These are phyloP conservation scores for Octodon degus DNA, from an alignment of 2,113 vertebrate species.

Conservation along the genomic window DNA sequence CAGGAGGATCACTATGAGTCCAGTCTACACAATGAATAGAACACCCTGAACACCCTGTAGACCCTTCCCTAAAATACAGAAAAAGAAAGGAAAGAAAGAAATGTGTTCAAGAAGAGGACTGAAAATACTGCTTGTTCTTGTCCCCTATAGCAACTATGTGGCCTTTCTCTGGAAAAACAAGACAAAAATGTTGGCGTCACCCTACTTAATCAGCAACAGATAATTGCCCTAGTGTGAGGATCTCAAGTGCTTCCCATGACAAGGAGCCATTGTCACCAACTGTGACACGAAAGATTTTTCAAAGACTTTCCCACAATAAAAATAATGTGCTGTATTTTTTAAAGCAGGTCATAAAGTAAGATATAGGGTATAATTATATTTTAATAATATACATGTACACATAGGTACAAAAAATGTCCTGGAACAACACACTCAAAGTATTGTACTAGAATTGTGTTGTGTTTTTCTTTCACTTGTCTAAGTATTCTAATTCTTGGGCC, in stretches of 20 bases:
- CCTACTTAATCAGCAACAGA: neutral
- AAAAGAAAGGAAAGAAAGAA: neutral
- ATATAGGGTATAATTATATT: neutral
- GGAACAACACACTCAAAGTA: neutral
- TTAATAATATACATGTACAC: neutral
- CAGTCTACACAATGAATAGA: too few species aligned
- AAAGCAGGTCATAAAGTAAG: slow-evolving; percentile 26
- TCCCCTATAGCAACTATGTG: neutral
- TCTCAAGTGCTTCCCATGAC: neutral
- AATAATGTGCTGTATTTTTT: neutral
- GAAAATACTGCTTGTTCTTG: neutral
- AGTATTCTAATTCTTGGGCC: slow-evolving; percentile 38
- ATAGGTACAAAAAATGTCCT: slow-evolving; percentile 33
- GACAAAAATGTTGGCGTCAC: neutral
- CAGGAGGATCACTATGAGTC: too few species aligned
- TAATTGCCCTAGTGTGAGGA: neutral
- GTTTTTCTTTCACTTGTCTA: slow-evolving; percentile 28
- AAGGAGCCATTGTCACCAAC: neutral
- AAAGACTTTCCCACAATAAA: slow-evolving; percentile 22
- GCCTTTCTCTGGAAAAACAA: neutral
- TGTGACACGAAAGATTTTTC: slow-evolving; percentile 9
- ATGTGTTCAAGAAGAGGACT: neutral
- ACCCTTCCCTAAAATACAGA: too few species aligned
- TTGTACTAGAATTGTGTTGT: neutral
- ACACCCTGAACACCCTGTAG: too few species aligned